Evolutionary conservation across 2,797 vertebrate genomes (phyloP).

Genomic region (Oryzias dopingdopingensis): DNA sequence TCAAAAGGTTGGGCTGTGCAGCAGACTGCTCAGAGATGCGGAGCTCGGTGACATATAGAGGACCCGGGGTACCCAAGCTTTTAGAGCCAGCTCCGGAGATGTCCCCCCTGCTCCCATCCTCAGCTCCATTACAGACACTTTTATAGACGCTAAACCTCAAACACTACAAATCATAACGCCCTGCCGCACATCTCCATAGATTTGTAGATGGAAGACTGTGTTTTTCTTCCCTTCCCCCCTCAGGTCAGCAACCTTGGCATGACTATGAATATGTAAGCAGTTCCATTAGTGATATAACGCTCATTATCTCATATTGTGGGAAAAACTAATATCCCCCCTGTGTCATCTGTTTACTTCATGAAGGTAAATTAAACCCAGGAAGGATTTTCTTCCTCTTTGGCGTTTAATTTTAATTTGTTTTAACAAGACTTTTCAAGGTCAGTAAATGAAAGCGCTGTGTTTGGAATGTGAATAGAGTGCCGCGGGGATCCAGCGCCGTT

Average conservation of each 20-base stretch:
- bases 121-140: constrained; percentile 60
- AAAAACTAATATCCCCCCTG: constrained; percentile 42
- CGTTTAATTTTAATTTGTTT: constrained; percentile 71
- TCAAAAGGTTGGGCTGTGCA: constrained; percentile 75
- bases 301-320: constrained; percentile 49
- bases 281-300: constrained; percentile 38
- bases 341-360: constrained; percentile 62
- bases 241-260: constrained; percentile 23
- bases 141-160: constrained; percentile 59
- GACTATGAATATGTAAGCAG: constrained; percentile 45
- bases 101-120: constrained; percentile 1
- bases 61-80: constrained; percentile 57
- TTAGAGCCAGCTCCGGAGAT: constrained; percentile 60
- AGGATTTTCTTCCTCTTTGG: constrained; percentile 59
- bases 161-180: constrained; percentile 61
- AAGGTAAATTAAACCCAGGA: constrained; percentile 57
- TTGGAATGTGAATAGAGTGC: constrained; percentile 66
- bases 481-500: constrained; percentile 62
- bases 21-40: constrained; percentile 46
- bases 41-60: constrained; percentile 68
- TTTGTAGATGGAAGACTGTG: constrained; percentile 29
- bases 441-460: constrained; percentile 63
- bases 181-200: constrained; percentile 15
- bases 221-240: constrained; percentile 36
- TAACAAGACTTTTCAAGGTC: constrained; percentile 76